Conservation (phyloP, 2,113 vertebrate genomes). For the Oriolus oriolus region DNA sequence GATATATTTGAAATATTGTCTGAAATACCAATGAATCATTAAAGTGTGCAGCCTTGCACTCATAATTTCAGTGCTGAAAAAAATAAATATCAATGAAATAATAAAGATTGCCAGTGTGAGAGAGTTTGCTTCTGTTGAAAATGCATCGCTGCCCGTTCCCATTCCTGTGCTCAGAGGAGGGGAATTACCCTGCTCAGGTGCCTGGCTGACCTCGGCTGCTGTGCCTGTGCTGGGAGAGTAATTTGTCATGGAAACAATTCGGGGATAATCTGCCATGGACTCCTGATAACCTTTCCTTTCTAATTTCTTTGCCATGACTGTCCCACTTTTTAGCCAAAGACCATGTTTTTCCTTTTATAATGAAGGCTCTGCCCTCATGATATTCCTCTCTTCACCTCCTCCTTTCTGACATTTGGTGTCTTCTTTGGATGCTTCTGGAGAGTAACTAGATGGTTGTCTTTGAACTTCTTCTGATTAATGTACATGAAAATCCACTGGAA, state of each 20-base stretch:
- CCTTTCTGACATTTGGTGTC: not conserved
- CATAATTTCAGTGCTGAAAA: not conserved
- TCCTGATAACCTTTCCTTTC: not conserved
- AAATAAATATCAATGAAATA: not conserved
- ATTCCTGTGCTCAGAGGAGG: fast-evolving
- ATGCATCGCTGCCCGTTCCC: fast-evolving
- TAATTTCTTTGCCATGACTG: not conserved
- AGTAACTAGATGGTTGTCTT: not conserved
- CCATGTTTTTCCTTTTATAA: not conserved
- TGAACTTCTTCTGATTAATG: not conserved
- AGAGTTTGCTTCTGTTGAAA: not conserved
- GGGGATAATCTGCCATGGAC: not conserved
- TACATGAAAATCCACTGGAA: not conserved
- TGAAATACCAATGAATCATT: not conserved
- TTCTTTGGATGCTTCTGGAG: not conserved
- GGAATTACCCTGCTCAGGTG: not conserved
- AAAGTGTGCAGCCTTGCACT: not conserved
- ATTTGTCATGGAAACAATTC: not conserved
- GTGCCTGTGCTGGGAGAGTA: fast-evolving
- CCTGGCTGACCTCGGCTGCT: fast-evolving
- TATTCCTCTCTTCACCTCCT: not conserved
- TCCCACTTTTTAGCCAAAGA: not conserved
- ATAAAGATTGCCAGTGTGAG: not conserved
- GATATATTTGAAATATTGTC: not conserved
- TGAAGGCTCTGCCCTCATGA: fast-evolving